Percentiles rank a stretch among this genome's conserved stretches.
Evolutionary conservation across 37 sponge, comb jelly and placozoan species (phyloP).

Genomic region (Beroe forskalii): DNA sequence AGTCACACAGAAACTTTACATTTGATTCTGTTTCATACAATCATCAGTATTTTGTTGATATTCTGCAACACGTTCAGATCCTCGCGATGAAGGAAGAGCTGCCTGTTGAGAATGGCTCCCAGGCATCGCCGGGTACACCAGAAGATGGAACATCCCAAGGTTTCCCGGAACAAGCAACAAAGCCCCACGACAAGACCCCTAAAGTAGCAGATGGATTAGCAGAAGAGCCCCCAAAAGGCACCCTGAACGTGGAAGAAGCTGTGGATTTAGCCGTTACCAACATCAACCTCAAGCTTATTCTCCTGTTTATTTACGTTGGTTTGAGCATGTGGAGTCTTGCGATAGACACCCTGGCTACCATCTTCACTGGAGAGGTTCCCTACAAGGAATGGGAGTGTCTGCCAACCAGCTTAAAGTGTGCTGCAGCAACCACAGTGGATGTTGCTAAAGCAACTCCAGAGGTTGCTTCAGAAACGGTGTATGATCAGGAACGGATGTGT

Average conservation of each 20-base stretch:
- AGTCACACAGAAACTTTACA: neutral
- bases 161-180: no score
- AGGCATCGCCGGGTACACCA: no score
- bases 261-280: neutral
- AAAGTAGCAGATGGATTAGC: no score
- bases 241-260: neutral
- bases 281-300: neutral
- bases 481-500: neutral
- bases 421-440: neutral
- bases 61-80: no score
- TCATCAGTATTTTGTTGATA: no score
- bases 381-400: slow-evolving; percentile 1
- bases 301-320: neutral
- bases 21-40: no score
- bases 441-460: neutral
- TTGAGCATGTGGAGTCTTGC: neutral
- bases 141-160: no score
- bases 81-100: no score
- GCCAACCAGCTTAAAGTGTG: neutral
- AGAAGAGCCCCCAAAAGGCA: no score
- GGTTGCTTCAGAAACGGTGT: neutral
- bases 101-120: no score
- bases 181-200: no score
- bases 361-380: slow-evolving; percentile 15
- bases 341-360: neutral